Percentiles rank a stretch among this genome's conserved stretches.
Conservation (phyloP, 2,888 invertebrate species). For the Mantis religiosa region DNA sequence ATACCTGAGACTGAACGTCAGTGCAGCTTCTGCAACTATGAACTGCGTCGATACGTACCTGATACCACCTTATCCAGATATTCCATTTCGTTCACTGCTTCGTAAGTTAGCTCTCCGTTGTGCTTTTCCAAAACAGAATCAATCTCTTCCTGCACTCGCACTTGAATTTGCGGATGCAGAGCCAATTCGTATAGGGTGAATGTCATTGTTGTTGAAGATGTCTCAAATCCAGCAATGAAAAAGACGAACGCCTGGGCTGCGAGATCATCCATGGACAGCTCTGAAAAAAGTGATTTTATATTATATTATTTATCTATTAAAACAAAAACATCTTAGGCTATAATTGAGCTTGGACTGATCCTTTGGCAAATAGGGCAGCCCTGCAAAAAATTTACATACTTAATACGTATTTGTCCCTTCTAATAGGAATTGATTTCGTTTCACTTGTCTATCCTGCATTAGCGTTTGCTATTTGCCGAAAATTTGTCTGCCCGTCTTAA, state of each 20-base stretch:
- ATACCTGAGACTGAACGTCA: too few relatives aligned
- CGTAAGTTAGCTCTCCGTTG: constrained; percentile 44
- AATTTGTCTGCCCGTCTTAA: too few relatives aligned
- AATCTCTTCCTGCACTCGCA: constrained; percentile 24
- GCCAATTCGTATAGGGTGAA: constrained; percentile 27
- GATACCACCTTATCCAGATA: constrained; percentile 54
- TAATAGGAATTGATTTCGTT: too few relatives aligned
- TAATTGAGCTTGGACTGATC: too few relatives aligned
- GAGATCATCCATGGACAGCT: constrained; percentile 49
- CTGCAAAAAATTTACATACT: too few relatives aligned
- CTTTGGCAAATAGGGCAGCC: too few relatives aligned
- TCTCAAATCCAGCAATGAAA: constrained; percentile 47
- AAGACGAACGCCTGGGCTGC: constrained; percentile 56
- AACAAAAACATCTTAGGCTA: too few relatives aligned
- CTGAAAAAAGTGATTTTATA: constrained; percentile 31
- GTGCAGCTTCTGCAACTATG: too few relatives aligned
- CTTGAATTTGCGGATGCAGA: constrained; percentile 22
- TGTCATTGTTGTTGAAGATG: constrained; percentile 25
- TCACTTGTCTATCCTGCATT: too few relatives aligned
- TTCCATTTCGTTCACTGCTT: constrained; percentile 46
- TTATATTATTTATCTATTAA: too few relatives aligned
- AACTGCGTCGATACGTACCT: constrained; percentile 34
- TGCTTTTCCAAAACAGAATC: constrained; percentile 27
- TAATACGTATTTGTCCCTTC: too few relatives aligned
- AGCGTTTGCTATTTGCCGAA: too few relatives aligned